Percentiles rank a stretch among this genome's conserved stretches.
phyloP scores from a whole-genome alignment of 2,113 vertebrate species.

The Alaudala cheleensis region DNA sequence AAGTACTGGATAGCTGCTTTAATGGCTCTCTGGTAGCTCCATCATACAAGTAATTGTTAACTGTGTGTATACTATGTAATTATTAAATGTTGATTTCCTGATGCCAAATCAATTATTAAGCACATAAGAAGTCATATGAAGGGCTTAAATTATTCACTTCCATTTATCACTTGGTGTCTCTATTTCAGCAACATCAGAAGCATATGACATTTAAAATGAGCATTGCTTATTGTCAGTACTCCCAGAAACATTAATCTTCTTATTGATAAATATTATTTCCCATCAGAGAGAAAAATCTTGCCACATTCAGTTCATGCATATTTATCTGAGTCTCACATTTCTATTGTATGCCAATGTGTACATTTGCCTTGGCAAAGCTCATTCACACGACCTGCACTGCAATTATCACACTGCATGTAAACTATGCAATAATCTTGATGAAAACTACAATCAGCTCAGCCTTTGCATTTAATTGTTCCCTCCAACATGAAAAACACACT shows the following conservation, averaged over 20 bases:
- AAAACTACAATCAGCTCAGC: not conserved
- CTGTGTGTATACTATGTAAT: not conserved
- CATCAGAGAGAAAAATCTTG: not conserved
- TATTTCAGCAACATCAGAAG: not conserved
- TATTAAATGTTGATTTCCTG: not conserved
- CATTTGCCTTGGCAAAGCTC: not conserved
- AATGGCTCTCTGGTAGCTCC: not conserved
- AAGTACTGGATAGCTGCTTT: not conserved
- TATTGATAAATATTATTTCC: not conserved
- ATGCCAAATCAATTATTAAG: not conserved
- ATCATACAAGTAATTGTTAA: not conserved
- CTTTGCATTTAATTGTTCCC: not conserved
- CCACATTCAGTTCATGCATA: not conserved
- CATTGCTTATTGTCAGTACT: not conserved
- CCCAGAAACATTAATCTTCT: not conserved
- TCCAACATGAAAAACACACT: not conserved
- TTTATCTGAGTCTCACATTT: not conserved
- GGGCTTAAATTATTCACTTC: not conserved
- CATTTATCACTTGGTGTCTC: not conserved
- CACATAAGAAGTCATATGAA: not conserved
- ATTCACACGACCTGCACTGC: not conserved
- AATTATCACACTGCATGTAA: not conserved
- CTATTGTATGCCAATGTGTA: not conserved
- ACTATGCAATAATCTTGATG: not conserved
- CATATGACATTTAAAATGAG: not conserved